These are phyloP conservation scores for Bombycilla garrulus DNA, from an alignment of 2,113 vertebrate genomes.

Conservation along the genomic window DNA sequence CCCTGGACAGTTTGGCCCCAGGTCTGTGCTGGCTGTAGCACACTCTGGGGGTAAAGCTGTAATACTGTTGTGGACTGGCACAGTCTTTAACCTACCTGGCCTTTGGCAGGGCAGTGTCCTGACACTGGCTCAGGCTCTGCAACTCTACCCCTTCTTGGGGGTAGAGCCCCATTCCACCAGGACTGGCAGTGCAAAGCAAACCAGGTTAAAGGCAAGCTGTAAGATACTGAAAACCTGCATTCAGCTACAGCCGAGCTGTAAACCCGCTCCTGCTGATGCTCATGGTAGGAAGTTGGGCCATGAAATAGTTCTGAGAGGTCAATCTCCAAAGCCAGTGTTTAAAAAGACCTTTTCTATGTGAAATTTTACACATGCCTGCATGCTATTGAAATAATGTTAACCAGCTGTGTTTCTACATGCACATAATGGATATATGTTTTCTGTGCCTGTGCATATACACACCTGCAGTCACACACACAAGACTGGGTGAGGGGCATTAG, in stretches of 20 bases:
- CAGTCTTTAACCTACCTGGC: neutral
- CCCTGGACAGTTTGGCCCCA: neutral
- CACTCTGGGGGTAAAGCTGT: too few relatives aligned
- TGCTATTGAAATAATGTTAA: neutral
- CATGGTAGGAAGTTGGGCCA: accelerated
- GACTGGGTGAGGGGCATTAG: too few relatives aligned
- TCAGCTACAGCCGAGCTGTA: neutral
- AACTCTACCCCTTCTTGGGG: neutral
- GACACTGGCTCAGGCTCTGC: neutral
- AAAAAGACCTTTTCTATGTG: neutral
- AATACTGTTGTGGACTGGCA: neutral
- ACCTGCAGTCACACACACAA: neutral
- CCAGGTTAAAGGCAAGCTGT: neutral
- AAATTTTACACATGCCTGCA: neutral
- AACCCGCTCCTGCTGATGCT: neutral
- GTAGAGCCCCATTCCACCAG: neutral
- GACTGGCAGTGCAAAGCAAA: neutral
- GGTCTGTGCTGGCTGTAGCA: neutral
- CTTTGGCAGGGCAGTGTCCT: neutral
- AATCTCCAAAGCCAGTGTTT: neutral
- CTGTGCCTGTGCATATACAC: neutral
- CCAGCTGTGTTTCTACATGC: neutral
- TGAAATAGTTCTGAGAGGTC: neutral
- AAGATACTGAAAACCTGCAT: neutral
- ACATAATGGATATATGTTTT: neutral